These are phyloP conservation scores for Antechinus flavipes DNA, from an alignment of 2,113 vertebrate genomes.

Conservation along the genomic window DNA sequence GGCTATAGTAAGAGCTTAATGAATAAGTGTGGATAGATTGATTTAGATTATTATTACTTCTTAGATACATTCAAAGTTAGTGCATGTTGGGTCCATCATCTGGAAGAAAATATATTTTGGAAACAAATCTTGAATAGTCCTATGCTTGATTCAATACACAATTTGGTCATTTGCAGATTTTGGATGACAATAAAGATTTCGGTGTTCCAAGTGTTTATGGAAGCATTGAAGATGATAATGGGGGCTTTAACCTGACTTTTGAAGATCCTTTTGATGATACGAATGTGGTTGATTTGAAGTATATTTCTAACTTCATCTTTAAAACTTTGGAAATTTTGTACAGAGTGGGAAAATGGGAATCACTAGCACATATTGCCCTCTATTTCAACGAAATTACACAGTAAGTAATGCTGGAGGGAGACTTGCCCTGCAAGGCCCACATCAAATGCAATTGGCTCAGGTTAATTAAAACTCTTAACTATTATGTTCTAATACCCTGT, in stretches of 20 bases:
- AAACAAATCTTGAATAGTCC: constrained; percentile 25
- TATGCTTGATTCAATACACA: not conserved
- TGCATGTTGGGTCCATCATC: not conserved
- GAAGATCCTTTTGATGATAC: constrained; percentile 88
- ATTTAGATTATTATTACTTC: not conserved
- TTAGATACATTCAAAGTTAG: not conserved
- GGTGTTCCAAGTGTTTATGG: constrained; percentile 88
- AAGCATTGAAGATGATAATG: constrained; percentile 86
- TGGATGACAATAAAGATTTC: constrained; percentile 84
- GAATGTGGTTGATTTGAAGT: constrained; percentile 90
- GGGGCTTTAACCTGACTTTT: constrained; percentile 88
- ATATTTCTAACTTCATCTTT: constrained; percentile 89
- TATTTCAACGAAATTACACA: constrained; percentile 91
- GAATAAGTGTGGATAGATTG: not conserved
- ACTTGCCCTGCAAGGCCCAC: not conserved
- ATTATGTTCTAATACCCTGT: constrained; percentile 3
- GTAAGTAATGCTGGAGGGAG: constrained; percentile 79
- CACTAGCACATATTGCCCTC: constrained; percentile 90
- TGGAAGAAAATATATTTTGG: not conserved
- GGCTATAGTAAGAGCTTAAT: not conserved
- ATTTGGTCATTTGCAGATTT: constrained; percentile 72
- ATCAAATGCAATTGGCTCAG: not conserved
- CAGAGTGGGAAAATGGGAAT: constrained; percentile 92
- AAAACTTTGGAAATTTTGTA: constrained; percentile 91
- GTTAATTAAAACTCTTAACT: not conserved